Base-by-base conservation (phyloP, 2,797 vertebrate genomes). In the Saxicola maurus region DNA sequence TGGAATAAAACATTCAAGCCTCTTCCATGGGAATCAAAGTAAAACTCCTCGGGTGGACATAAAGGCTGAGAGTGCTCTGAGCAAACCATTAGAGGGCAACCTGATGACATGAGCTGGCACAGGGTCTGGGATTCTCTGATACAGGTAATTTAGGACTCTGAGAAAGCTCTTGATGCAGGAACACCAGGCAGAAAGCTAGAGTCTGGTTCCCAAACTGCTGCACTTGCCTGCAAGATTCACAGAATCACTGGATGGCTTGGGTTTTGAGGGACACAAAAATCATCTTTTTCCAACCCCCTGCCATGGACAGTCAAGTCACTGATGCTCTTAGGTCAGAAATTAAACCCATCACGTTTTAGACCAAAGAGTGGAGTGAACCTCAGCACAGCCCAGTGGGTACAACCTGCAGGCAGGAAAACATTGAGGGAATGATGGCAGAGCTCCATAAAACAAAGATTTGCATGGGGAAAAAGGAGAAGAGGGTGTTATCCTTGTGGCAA, bases 201-300 rank as follows among this genome's bases (percentile, higher is more conserved):
- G 10, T 24, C 43, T 67, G 72, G 9, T 28, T 71, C 52, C 28
- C 37, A 53, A 46, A 65, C 9, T 33, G 5, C 24, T 42, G 15
- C 24, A 9, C 0, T 0, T 31, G 16, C 45, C 55, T 43, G 33
- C 16, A 1, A 0, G 27, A 24, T 5, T 19, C 57, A 17, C 16
- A 38, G 31, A 51, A 38, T 5, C 24, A 4, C 52, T 16, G 33
- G 2, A 1, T 2, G 7, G 7, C 10, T n/a, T 10, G 46, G 25
- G 30, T 2, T 27, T 46, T 25, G 18, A 46, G 25, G 21, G 38
- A 46, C 33, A 30, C 3, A 5, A 13, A 31, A n/a, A 27, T 23
- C 31, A 9, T 8, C 31, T 38, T 2, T 0, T 28, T 30, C 43
- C 51, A 43, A 1, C 5, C 15, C 19, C 27, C 37, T 72, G 37